A percentile compares a stretch with the other conserved stretches of the same genome.
Evolutionary conservation across 2,113 vertebrate genomes (phyloP).

Genomic region (Chloebia gouldiae): DNA sequence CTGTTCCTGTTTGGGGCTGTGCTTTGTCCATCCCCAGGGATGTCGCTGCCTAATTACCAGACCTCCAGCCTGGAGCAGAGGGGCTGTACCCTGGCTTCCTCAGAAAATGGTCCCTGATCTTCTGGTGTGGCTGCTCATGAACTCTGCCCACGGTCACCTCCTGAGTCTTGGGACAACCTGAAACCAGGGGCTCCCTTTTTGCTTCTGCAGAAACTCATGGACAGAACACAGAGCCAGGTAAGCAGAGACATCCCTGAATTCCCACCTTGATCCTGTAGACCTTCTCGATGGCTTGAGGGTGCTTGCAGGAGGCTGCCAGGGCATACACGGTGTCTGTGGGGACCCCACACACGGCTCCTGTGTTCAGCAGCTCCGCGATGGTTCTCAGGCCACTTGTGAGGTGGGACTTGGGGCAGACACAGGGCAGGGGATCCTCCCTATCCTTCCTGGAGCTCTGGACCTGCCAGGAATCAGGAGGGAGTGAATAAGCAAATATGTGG

Average conservation of each 20-base stretch:
- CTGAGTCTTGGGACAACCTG: background rate
- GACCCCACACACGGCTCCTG: slow-evolving; percentile 81
- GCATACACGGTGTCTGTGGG: slow-evolving; percentile 90
- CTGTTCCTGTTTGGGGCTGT: background rate
- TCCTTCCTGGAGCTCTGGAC: slow-evolving; percentile 1
- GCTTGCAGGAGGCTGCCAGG: slow-evolving; percentile 87
- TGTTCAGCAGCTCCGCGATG: slow-evolving; percentile 77
- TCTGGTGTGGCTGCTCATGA: background rate
- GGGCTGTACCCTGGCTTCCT: background rate
- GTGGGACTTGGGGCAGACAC: slow-evolving; percentile 73
- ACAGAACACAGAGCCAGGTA: background rate
- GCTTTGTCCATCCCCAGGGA: background rate
- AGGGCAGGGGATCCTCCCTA: slow-evolving; percentile 34
- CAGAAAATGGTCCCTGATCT: accelerated
- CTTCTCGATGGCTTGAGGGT: slow-evolving; percentile 84
- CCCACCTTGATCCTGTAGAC: slow-evolving; percentile 89
- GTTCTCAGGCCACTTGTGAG: slow-evolving; percentile 78
- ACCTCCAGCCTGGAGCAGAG: background rate
- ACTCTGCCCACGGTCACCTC: accelerated
- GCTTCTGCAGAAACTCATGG: background rate
- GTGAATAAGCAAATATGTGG: background rate
- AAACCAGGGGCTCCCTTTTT: background rate
- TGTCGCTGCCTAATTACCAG: background rate
- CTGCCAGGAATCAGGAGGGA: background rate
- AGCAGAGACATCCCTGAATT: background rate